Base-by-base conservation (phyloP, 2,888 invertebrate genomes). In the Esperia sulphurella region DNA sequence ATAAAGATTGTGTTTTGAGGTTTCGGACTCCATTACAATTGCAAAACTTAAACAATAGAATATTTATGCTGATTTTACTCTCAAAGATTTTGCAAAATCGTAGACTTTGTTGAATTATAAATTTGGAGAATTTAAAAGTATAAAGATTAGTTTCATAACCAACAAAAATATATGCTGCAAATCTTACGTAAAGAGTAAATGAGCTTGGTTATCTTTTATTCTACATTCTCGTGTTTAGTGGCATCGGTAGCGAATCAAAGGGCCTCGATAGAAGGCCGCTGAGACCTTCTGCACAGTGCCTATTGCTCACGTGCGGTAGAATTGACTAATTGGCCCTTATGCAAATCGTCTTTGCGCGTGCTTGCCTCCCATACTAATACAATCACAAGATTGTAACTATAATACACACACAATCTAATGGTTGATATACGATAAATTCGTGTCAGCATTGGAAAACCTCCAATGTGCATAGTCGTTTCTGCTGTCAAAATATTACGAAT, bases 251-350 rank as follows among this genome's bases (percentile, higher is more conserved):
- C 79, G 71, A 83, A 85, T 83, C 73, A 74, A 80, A 86, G 80
- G 84, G 79, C 87, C 85, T 87, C 77, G 80, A 58, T 60, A 68
- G 75, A 83, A 83, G 87, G 88, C 75, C 80, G 64, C 44, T 43
- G 51, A 71, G 80, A 83, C 87, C 86, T 85, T 83, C 78, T 72
- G n/a, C n/a, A n/a, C n/a, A 9, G 10, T 35, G 65, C 57, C 70
- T 69, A 61, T 68, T 75, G 76, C 76, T 75, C 71, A 76, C 75
- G 58, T 64, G 65, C 66, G 67, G 63, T 77, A 78, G 68, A 79
- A 83, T 81, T 81, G 81, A 79, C 73, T 74, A 61, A n/a, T 21
- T 74, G 76, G 76, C 79, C 79, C 80, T 82, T 83, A 86, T 83
- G 85, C 86, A 83, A 87, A 86, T 86, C 77, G 67, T 77, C 75